These are phyloP conservation scores for Myrmecophaga tridactyla DNA, from an alignment of 2,113 vertebrate species.

Conservation along the genomic window DNA sequence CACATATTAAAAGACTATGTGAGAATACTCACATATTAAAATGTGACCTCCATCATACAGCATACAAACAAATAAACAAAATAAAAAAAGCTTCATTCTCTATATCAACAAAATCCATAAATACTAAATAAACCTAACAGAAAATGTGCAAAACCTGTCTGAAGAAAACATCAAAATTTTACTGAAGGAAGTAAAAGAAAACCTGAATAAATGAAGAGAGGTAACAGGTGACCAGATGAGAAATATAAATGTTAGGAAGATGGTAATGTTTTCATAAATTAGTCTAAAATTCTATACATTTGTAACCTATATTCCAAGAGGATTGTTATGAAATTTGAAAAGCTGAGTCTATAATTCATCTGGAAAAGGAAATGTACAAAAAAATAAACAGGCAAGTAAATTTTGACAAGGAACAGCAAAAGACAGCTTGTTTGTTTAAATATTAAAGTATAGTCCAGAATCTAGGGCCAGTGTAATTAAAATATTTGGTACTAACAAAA, in stretches of 20 bases:
- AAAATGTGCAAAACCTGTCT: not conserved
- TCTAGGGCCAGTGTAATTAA: not conserved
- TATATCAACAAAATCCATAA: not conserved
- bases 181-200: not conserved
- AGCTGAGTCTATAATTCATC: not conserved
- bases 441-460: not conserved
- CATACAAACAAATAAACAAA: no score
- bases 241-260: not conserved
- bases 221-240: not conserved
- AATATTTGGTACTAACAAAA: not conserved
- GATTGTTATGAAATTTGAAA: rapidly evolving
- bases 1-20: no score
- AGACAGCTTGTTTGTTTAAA: not conserved
- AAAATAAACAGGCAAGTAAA: not conserved
- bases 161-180: not conserved
- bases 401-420: not conserved
- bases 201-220: not conserved
- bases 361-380: not conserved
- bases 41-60: no score
- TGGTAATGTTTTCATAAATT: not conserved
- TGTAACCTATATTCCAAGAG: not conserved
- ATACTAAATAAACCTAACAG: not conserved
- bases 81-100: not conserved
- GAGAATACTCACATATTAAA: no score
- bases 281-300: not conserved